Base-by-base conservation (phyloP, 1,140 invertebrate genomes). In the Drosophila malerkotliana region DNA sequence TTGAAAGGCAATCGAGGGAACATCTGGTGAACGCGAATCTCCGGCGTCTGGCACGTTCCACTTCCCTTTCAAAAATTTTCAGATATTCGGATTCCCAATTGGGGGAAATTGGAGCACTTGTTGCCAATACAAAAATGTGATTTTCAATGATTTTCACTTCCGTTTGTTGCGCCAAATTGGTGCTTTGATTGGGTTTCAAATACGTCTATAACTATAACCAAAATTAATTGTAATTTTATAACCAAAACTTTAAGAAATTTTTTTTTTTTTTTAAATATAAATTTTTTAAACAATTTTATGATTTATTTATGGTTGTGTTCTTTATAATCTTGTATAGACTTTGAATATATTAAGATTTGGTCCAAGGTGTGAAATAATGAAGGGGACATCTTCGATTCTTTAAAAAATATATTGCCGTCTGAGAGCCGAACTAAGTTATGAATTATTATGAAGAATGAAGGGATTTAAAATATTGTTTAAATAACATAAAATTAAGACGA, bases 1-100 rank as follows among this genome's bases (percentile, higher is more conserved):
- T 77, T 77, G 63, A 75, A 77, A n/a, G 49, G 47, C 57, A 68
- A 73, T 73, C 58, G 64, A 61, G 39, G 12, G 62, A 58, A 61
- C 57, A 68, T 61, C 47, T 62, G 57, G 48, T 45, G 14, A 37
- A 28, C 60, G 44, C 18, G 28, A 49, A 21, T 51, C 45, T 48
- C 44, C 15, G 44, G 44, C 44, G 57, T 30, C 57, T 51, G 57
- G 28, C 57, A 59, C 45, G 57, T 47, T 59, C 28, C 49, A 15
- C 26, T 18, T 14, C 56, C 18, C 12, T 15, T 58, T 21, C n/a
- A 45, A 47, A 8, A 12, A 30, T 26, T 21, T 28, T 28, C 21
- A 15, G 15, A 28, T 28, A 34, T 59, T 32, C 44, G 56, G 44
- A 58, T 49, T 30, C 26, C 41, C n/a, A 44, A 18, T 14, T 5